Evolutionary conservation across 23 tunicate genomes (phyloP), one percentile per base, ranked within the genome.

Genomic region (Halocynthia roretzi): DNA sequence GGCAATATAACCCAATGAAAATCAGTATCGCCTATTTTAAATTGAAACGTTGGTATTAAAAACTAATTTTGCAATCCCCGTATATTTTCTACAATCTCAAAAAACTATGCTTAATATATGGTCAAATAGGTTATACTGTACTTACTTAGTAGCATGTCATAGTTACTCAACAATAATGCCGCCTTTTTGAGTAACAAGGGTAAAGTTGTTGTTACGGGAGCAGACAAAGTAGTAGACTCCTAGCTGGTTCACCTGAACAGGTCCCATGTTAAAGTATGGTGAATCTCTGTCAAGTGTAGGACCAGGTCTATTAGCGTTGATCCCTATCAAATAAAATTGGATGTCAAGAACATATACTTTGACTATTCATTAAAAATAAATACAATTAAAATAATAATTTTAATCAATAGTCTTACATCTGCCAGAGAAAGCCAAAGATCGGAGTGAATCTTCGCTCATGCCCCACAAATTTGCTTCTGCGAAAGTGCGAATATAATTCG

Each of bases 181-280:
- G 14, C 94, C 98, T 84, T 93, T 93, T 58, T 93, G 98, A 53
- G 82, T 81, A n/a, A 95, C 70, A 71, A 88, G 88, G 52, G 86
- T 71, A 52, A 93, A 93, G 80, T 88, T 88, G 77, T 93, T 93
- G 86, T 93, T 93, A 50, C 98, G 83, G 14, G 90, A 71, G 80
- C 95, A 83, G 78, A 88, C 70, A 80, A 83, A 87, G 61, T 88
- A 72, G 55, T 84, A 64, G 18, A 19, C 54, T 54, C 96, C 99
- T 49, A 23, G 62, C 50, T 77, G 76, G 11, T 52, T 10, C 62
- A 54, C 56, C 10, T 22, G 62, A 19, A 53, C 17, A 12, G 56
- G n/a, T 21, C 78, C 78, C 31, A 50, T 19, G 64, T 74, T 64
- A 18, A 54, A 74, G 31, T 74, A 74, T 15, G 78, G 48, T 8